Conservation (phyloP, 2,888 invertebrate genomes). For the Apotomis turbidana region DNA sequence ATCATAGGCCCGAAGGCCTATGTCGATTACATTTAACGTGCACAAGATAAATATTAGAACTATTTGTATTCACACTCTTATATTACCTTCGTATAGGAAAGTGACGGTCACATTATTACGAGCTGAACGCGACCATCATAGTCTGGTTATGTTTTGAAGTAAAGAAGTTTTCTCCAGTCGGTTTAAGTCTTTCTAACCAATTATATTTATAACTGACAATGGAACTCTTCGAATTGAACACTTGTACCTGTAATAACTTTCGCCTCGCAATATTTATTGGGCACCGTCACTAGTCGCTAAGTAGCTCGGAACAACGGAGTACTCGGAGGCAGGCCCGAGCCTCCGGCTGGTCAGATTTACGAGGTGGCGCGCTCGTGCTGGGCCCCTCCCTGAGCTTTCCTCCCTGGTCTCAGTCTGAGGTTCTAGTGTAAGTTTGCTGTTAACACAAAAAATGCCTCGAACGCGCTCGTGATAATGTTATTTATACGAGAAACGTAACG, state of each 20-base stretch:
- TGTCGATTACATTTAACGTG: neutral
- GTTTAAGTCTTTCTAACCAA: constrained; percentile 6
- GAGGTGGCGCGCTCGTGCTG: constrained; percentile 71
- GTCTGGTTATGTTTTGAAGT: too few species aligned
- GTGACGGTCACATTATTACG: too few species aligned
- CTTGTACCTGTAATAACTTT: constrained; percentile 57
- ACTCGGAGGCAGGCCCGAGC: constrained; percentile 56
- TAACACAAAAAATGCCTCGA: too few species aligned
- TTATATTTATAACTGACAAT: constrained; percentile 2
- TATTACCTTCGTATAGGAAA: neutral
- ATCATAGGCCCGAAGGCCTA: too few species aligned
- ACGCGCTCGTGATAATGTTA: too few species aligned
- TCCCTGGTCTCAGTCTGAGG: constrained; percentile 44
- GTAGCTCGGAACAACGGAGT: constrained; percentile 56
- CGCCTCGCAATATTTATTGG: constrained; percentile 61
- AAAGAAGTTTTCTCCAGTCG: too few species aligned
- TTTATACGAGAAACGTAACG: too few species aligned
- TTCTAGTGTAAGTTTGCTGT: neutral
- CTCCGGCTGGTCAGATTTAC: constrained; percentile 68
- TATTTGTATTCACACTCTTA: too few species aligned
- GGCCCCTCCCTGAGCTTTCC: constrained; percentile 55
- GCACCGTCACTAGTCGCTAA: constrained; percentile 62
- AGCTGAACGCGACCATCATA: too few species aligned
- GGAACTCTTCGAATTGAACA: constrained; percentile 39
- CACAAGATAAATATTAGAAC: too few species aligned